Evolutionary conservation across 2,888 invertebrate genomes (phyloP), one percentile per base, ranked within the genome.

Genomic region (Sussaba pulchella): DNA sequence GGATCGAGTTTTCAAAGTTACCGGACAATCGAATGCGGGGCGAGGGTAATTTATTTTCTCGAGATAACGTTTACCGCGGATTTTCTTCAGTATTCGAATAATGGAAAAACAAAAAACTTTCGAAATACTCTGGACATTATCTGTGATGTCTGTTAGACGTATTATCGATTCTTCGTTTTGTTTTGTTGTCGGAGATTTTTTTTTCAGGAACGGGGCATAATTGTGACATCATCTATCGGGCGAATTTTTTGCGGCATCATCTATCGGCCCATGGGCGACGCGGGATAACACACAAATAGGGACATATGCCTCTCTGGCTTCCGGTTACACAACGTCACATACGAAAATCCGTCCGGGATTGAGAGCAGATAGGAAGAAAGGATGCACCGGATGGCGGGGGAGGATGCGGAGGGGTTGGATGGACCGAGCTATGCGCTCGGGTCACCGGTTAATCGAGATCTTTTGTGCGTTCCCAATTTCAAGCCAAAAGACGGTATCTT

Each of bases 401-500:
- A 50, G 36, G n/a, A 26, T 9, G 17, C 14, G 6, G 10, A 26
- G 31, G 12, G 45, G 3, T 0, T n/a, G 26, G 5, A 24, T 24
- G 26, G 47, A 63, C 43, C 43, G 57, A 57, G 70, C 54, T 57
- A 57, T 70, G 57, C 70, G 43, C 54, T 57, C 70, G 70, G 70
- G 70, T 66, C 74, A 66, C 9, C 66, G 57, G 69, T 76, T 69
- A 76, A 69, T 76, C 75, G 69, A 69, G 61, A 54, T 39, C 61
- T 69, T 69, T 69, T 76, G 75, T 63, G 52, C 26, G 69, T 52
- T 52, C 41, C 31, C 75, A 69, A 69, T 76, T 76, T 76, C 75
- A 52, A 69, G 67, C 59, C 50, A 57, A 47, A 41, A 69, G 52
- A 76, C 75, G 59, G 50, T 61, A 75, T 75, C 67, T 61, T 73